These are phyloP conservation scores for Aphelenchoides besseyi DNA, from an alignment of 1,140 invertebrate species.

Conservation along the genomic window DNA sequence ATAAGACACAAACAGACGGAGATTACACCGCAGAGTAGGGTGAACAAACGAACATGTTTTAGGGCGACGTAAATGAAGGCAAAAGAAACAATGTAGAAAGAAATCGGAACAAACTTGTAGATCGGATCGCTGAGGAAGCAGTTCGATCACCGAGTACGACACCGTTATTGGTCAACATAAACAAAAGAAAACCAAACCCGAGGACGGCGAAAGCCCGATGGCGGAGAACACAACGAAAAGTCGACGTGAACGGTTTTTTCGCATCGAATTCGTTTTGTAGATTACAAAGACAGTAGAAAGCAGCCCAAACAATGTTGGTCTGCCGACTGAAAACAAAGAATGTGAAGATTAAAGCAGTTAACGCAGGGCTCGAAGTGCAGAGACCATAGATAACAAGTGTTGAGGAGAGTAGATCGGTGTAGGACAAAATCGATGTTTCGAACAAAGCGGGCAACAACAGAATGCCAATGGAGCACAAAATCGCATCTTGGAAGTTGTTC, in stretches of 20 bases:
- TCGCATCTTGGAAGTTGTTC: conserved; percentile 2
- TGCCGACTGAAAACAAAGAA: conserved; percentile 78
- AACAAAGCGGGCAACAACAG: conserved; percentile 80
- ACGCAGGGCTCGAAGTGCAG: conserved; percentile 10
- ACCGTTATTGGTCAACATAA: conserved; percentile 68
- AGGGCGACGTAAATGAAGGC: conserved; percentile 10
- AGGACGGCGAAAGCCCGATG: conserved; percentile 41
- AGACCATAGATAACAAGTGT: conserved; percentile 49
- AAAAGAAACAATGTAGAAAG: conserved; percentile 31
- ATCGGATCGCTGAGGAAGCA: conserved; percentile 66
- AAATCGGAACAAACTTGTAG: conserved; percentile 23
- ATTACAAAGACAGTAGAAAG: conserved; percentile 67
- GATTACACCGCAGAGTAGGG: conserved; percentile 70
- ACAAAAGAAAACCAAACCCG: conserved; percentile 29
- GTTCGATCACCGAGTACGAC: conserved; percentile 86
- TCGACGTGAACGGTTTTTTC: conserved; percentile 19
- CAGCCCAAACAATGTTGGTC: conserved; percentile 88
- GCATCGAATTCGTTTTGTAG: neutral
- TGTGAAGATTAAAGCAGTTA: conserved; percentile 42
- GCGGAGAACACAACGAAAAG: conserved; percentile 24
- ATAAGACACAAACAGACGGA: conserved; percentile 70
- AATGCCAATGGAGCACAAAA: conserved; percentile 68
- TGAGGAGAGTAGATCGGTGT: conserved; percentile 79
- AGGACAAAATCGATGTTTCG: conserved; percentile 90
- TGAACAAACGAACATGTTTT: conserved; percentile 64